Evolutionary conservation across 2,888 invertebrate genomes (phyloP), one percentile per base, ranked within the genome.

Genomic region (Melinaea marsaeus): DNA sequence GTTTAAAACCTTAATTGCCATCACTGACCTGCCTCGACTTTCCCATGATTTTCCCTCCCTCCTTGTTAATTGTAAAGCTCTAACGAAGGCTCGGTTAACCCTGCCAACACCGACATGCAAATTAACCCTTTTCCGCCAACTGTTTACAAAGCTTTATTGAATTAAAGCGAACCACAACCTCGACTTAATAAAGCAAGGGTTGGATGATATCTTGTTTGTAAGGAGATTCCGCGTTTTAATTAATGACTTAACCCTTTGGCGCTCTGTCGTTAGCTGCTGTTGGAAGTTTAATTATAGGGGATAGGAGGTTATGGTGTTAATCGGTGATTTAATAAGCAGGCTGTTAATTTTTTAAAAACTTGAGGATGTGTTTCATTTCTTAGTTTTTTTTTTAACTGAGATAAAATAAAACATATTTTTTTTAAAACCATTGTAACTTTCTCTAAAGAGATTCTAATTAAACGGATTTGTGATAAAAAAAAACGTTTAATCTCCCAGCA

Each of bases 1-100:
- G 69, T 65, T 69, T 68, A 69, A 66, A 67, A 64, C 68, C 68
- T 72, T 73, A 74, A 76, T 74, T 74, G 71, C 64, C 68, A 72
- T 74, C 75, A 79, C 84, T 89, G 88, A 90, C 90, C 90, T 90
- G 79, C 77, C 75, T 69, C 81, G 86, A 89, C 75, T 83, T 90
- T 90, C 86, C 88, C 88, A 85, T 83, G 84, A 81, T 72, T 85
- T 84, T 84, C 76, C 86, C 77, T 68, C 72, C 66, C 77, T 79
- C 83, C 86, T 71, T 79, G 78, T 83, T 90, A 90, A 90, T 90
- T 89, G 87, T 78, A 76, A 77, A 79, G 79, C 89, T 88, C 88
- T 90, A 90, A 90, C 88, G 84, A 89, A 88, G 83, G 81, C 79
- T 77, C 83, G 85, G 89, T 90, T 90, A 89, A 87, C 90, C 88